Conservation (phyloP, 2,888 invertebrate genomes). For the Ormyrus thymus region DNA sequence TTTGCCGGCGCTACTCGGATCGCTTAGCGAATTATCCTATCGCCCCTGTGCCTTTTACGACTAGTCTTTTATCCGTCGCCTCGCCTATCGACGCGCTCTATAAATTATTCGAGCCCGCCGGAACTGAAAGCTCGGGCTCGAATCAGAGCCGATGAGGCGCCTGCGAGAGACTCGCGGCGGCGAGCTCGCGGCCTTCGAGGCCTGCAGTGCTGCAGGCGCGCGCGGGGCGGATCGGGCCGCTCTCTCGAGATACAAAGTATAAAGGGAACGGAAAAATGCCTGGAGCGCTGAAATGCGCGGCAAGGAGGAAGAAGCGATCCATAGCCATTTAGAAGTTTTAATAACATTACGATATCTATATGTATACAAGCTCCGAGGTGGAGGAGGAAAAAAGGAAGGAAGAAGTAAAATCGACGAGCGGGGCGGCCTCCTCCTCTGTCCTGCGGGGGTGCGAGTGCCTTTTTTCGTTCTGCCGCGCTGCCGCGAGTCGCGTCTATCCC, state of each 20-base stretch:
- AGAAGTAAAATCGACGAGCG: slow-evolving; percentile 69
- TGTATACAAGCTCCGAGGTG: slow-evolving; percentile 52
- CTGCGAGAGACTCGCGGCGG: slow-evolving; percentile 13
- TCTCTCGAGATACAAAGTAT: slow-evolving; percentile 54
- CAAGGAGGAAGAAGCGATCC: slow-evolving; percentile 65
- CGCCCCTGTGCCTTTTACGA: neutral
- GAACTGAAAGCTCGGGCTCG: too few species aligned
- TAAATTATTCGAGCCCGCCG: too few species aligned
- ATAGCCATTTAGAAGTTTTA: slow-evolving; percentile 74
- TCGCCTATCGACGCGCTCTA: too few species aligned
- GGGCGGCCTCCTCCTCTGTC: slow-evolving; percentile 60
- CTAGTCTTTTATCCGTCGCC: neutral
- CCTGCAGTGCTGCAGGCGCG: slow-evolving; percentile 59
- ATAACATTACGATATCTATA: slow-evolving; percentile 73
- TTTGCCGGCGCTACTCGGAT: slow-evolving; percentile 34
- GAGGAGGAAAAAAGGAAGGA: slow-evolving; percentile 48
- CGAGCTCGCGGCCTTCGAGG: neutral
- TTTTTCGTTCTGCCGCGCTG: slow-evolving; percentile 59
- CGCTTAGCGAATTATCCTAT: slow-evolving; percentile 26
- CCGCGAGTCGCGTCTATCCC: slow-evolving; percentile 44
- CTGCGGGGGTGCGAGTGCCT: slow-evolving; percentile 58
- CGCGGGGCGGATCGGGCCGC: slow-evolving; percentile 1
- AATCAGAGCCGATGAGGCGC: neutral
- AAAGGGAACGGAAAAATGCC: slow-evolving; percentile 62
- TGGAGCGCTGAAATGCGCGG: slow-evolving; percentile 61